These are phyloP conservation scores for Sebastes jordani DNA, from an alignment of 2,797 vertebrate species.

Conservation along the genomic window DNA sequence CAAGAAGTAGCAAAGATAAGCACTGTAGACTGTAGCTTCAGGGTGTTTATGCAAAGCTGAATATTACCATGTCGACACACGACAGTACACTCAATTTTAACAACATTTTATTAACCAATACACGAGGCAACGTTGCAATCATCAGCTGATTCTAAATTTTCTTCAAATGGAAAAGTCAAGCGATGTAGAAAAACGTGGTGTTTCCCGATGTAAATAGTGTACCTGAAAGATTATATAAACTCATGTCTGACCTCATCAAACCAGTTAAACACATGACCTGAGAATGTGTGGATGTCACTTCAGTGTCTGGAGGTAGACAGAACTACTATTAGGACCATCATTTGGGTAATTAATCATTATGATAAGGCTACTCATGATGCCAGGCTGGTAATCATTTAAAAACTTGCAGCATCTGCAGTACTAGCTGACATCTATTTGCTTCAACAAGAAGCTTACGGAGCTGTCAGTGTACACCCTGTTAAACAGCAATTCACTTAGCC, in stretches of 20 bases:
- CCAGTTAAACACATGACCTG: not conserved
- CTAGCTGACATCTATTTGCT: too few relatives aligned
- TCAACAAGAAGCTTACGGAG: not conserved
- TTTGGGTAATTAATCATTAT: not conserved
- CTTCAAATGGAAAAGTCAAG: not conserved
- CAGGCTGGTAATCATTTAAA: not conserved
- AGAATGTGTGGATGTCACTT: not conserved
- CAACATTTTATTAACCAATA: constrained; percentile 53
- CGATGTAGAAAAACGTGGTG: not conserved
- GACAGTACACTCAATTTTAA: not conserved
- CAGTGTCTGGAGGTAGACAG: not conserved
- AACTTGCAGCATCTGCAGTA: too few relatives aligned
- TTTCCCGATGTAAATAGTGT: not conserved
- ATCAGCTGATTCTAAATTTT: not conserved
- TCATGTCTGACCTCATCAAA: not conserved
- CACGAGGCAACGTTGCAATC: constrained; percentile 15
- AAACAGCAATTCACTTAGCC: not conserved
- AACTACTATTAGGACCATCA: not conserved
- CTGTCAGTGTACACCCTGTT: not conserved
- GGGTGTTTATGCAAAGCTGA: not conserved
- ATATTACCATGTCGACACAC: not conserved
- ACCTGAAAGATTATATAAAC: not conserved
- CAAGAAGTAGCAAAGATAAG: not conserved
- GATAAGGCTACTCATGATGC: not conserved
- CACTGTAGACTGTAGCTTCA: not conserved